Evolutionary conservation across 2,888 invertebrate genomes (phyloP).

Genomic region (Melitaea athalia): DNA sequence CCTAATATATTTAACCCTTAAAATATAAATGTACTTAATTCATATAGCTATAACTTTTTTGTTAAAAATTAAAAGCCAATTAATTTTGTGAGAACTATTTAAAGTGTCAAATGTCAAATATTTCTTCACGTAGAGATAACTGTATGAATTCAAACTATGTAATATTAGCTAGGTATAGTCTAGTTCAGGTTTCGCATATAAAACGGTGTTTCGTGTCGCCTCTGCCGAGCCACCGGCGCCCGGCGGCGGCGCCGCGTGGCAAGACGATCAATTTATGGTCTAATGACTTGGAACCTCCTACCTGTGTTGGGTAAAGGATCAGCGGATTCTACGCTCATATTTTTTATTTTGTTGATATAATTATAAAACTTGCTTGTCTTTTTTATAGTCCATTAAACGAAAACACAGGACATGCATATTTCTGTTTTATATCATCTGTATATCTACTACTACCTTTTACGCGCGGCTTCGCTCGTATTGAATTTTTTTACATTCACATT

Average conservation of each 20-base stretch:
- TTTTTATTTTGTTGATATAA: background rate
- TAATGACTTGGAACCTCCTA: slow-evolving; percentile 31
- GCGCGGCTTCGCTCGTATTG: too few species aligned
- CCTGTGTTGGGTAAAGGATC: background rate
- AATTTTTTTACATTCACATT: too few species aligned
- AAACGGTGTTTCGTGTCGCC: slow-evolving; percentile 14
- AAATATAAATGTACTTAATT: too few species aligned
- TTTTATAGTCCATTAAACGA: background rate
- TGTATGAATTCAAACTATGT: slow-evolving; percentile 23
- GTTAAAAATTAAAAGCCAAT: background rate
- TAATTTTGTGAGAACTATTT: slow-evolving; percentile 12
- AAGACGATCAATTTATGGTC: slow-evolving; percentile 36
- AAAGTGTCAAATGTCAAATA: slow-evolving; percentile 32
- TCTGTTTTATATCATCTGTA: background rate
- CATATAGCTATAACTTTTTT: background rate
- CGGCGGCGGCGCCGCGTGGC: slow-evolving; percentile 34
- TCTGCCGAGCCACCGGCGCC: slow-evolving; percentile 22
- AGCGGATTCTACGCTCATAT: background rate
- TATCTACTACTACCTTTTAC: too few species aligned
- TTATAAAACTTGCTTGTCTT: background rate
- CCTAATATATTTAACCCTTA: too few species aligned
- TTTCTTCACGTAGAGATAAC: slow-evolving; percentile 14
- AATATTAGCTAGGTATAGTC: slow-evolving; percentile 19
- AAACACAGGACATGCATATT: background rate
- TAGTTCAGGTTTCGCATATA: slow-evolving; percentile 21